phyloP scores from a whole-genome alignment of 1,140 invertebrate genomes.

The Monomorium pharaonis region DNA sequence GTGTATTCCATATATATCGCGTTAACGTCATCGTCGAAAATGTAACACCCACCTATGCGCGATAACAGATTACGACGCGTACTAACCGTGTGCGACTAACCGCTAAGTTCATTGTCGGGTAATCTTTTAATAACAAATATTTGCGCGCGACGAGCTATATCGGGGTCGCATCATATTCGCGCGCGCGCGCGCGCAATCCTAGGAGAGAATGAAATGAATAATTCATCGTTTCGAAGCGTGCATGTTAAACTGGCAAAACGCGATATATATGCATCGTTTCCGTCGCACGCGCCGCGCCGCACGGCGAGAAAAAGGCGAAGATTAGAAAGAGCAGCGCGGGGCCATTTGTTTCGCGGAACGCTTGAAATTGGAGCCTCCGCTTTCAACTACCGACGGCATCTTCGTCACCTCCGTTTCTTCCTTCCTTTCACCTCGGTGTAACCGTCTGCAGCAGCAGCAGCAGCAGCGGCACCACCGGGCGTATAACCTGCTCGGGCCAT shows the following conservation, averaged over 20 bases:
- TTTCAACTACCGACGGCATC: conserved; percentile 37
- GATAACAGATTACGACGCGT: not conserved
- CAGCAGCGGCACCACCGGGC: conserved; percentile 16
- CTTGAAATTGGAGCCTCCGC: conserved; percentile 72
- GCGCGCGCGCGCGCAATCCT: conserved; percentile 68
- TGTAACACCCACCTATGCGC: not conserved
- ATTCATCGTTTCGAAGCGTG: conserved; percentile 77
- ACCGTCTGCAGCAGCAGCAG: conserved; percentile 26
- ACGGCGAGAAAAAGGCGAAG: conserved; percentile 40
- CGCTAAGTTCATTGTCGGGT: conserved; percentile 57
- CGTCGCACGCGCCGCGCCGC: conserved; percentile 4
- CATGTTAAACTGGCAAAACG: conserved; percentile 66
- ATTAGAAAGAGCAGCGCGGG: conserved; percentile 50
- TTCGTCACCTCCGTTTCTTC: conserved; percentile 31
- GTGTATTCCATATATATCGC: not conserved
- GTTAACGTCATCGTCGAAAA: not conserved
- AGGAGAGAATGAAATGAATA: conserved; percentile 81
- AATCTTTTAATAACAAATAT: conserved; percentile 65
- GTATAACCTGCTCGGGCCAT: conserved; percentile 33
- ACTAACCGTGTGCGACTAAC: conserved; percentile 23
- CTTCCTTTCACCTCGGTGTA: conserved; percentile 8
- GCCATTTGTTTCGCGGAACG: conserved; percentile 76
- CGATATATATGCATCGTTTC: not conserved
- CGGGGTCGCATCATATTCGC: not conserved
- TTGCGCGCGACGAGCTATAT: not conserved